Evolutionary conservation across 2,888 invertebrate species (phyloP).

Genomic region (Eledone cirrhosa): DNA sequence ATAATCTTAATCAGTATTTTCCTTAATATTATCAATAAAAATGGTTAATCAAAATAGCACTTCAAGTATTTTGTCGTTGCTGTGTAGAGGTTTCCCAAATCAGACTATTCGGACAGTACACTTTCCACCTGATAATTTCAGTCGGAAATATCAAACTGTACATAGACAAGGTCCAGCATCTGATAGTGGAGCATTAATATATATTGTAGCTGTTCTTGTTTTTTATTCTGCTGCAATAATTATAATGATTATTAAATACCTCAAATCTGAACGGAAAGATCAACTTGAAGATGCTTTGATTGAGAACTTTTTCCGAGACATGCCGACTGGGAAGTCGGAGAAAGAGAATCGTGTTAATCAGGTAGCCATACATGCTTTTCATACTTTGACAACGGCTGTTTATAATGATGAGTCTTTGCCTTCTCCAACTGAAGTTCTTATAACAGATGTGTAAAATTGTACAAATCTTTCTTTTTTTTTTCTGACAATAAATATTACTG

Average conservation of each 20-base stretch:
- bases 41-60: slow-evolving; percentile 8
- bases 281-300: slow-evolving; percentile 54
- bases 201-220: slow-evolving; percentile 54
- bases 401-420: slow-evolving; percentile 40
- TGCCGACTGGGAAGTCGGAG: slow-evolving; percentile 51
- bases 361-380: slow-evolving; percentile 59
- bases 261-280: slow-evolving; percentile 52
- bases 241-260: slow-evolving; percentile 57
- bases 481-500: too few relatives aligned
- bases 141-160: too few relatives aligned
- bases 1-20: too few relatives aligned
- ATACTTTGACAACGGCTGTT: slow-evolving; percentile 53
- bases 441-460: not conserved
- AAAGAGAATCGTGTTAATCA: slow-evolving; percentile 54
- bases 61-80: slow-evolving; percentile 13
- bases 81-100: not conserved
- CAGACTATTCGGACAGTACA: too few relatives aligned
- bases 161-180: slow-evolving; percentile 33
- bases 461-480: too few relatives aligned
- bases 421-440: not conserved
- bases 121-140: too few relatives aligned
- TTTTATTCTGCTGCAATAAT: slow-evolving; percentile 57
- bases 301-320: slow-evolving; percentile 56
- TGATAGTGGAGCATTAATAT: slow-evolving; percentile 55
- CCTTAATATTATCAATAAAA: too few relatives aligned